phyloP scores from a whole-genome alignment of 2,797 vertebrate genomes.

The Fistularia commersonii region DNA sequence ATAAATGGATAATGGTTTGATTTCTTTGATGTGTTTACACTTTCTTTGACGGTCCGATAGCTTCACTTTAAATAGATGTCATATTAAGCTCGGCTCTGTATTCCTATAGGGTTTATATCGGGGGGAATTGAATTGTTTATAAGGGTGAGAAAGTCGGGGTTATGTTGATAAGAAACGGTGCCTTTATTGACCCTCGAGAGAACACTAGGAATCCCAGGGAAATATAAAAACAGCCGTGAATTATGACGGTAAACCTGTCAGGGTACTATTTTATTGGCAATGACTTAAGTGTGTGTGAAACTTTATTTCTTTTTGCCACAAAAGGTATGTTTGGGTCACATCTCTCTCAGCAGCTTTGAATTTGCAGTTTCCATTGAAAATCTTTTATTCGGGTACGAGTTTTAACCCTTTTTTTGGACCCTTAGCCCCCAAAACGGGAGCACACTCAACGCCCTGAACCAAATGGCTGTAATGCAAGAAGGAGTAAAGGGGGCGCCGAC shows the following conservation, averaged over 20 bases:
- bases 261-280: constrained; percentile 44
- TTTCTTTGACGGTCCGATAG: too few relatives aligned
- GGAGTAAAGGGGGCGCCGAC: constrained; percentile 23
- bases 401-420: too few relatives aligned
- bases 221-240: constrained; percentile 62
- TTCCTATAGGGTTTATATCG: constrained; percentile 21
- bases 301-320: constrained; percentile 8
- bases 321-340: constrained; percentile 1
- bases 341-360: constrained; percentile 3
- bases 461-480: constrained; percentile 15
- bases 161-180: constrained; percentile 36
- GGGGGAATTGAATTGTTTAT: constrained; percentile 28
- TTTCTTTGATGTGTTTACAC: too few relatives aligned
- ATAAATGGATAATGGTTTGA: too few relatives aligned
- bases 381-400: too few relatives aligned
- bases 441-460: constrained; percentile 21
- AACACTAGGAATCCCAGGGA: constrained; percentile 39
- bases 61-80: too few relatives aligned
- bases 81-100: too few relatives aligned
- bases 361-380: constrained; percentile 12
- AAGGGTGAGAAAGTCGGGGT: constrained; percentile 22
- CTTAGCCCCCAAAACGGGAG: constrained; percentile 4
- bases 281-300: not conserved
- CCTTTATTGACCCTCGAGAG: constrained; percentile 41
- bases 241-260: constrained; percentile 68